phyloP scores from a whole-genome alignment of 2,797 vertebrate species.

The Enteromius trimaculatus region DNA sequence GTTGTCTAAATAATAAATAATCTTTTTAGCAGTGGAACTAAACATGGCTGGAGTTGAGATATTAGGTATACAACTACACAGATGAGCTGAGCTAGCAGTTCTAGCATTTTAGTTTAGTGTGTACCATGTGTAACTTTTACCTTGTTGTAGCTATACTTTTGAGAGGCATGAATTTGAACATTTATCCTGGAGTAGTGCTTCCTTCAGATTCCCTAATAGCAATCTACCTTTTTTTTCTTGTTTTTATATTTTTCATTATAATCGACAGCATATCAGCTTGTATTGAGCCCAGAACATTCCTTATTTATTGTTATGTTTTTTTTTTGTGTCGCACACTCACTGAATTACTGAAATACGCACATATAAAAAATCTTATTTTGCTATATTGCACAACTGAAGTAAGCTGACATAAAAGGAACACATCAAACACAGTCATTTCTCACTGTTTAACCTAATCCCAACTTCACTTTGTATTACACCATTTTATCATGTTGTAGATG shows the following conservation, averaged over 20 bases:
- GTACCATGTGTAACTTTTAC: neutral
- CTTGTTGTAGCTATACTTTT: neutral
- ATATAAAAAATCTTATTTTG: conserved; percentile 36
- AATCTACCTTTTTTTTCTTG: neutral
- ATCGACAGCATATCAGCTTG: neutral
- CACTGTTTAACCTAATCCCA: conserved; percentile 74
- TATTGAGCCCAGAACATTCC: neutral
- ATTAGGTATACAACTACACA: neutral
- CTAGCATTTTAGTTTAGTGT: neutral
- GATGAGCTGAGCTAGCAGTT: neutral
- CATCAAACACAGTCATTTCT: conserved; percentile 41
- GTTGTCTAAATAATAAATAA: neutral
- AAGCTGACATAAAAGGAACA: conserved; percentile 33
- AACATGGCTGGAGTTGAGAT: neutral
- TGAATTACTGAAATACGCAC: conserved; percentile 37
- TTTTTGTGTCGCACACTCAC: conserved; percentile 54
- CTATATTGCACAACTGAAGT: conserved; percentile 40
- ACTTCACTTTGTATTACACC: conserved; percentile 78
- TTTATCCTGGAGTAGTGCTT: neutral
- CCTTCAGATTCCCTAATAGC: neutral
- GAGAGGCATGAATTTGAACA: neutral
- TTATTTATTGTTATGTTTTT: conserved; percentile 77
- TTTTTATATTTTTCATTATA: neutral
- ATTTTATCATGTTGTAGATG: conserved; percentile 70
- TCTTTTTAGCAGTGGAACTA: neutral